phyloP scores from a whole-genome alignment of 2,797 vertebrate genomes.

The Valencia hispanica region DNA sequence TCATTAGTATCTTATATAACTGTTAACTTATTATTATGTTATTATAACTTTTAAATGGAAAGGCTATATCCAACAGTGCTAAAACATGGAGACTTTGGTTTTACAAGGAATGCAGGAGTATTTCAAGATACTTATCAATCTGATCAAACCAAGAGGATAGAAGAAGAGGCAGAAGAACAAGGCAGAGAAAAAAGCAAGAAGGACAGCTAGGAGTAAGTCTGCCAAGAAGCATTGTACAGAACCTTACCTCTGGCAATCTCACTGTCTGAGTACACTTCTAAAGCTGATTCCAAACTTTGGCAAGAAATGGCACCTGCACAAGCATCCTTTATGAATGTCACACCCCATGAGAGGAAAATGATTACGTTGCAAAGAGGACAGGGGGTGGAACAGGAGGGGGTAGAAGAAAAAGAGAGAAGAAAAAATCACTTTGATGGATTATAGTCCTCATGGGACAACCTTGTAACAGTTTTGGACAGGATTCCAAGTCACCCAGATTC shows the following conservation, averaged over 20 bases:
- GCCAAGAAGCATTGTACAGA: conserved; percentile 40
- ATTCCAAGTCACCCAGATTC: conserved; percentile 68
- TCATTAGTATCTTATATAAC: too few species aligned
- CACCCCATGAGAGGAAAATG: conserved; percentile 83
- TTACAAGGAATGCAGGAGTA: neutral
- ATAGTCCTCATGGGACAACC: conserved; percentile 82
- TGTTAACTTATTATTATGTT: too few species aligned
- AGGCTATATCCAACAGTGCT: too few species aligned
- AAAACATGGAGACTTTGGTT: too few species aligned
- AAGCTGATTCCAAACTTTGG: conserved; percentile 76
- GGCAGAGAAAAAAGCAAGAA: conserved; percentile 30
- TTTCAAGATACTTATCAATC: conserved; percentile 8
- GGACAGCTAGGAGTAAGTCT: conserved; percentile 40
- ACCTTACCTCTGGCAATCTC: conserved; percentile 60
- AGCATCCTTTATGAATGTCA: conserved; percentile 85
- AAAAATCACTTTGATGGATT: conserved; percentile 87
- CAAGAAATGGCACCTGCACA: conserved; percentile 69
- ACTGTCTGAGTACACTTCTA: conserved; percentile 58
- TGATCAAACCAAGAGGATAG: conserved; percentile 31
- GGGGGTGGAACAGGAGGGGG: conserved; percentile 56
- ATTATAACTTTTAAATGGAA: too few species aligned
- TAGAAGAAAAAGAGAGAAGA: conserved; percentile 57
- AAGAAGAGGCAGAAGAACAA: conserved; percentile 25
- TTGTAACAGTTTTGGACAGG: conserved; percentile 84
- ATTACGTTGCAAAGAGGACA: conserved; percentile 85